phyloP scores from a whole-genome alignment of 1,140 invertebrate species.

The Drosophila fuyamai region DNA sequence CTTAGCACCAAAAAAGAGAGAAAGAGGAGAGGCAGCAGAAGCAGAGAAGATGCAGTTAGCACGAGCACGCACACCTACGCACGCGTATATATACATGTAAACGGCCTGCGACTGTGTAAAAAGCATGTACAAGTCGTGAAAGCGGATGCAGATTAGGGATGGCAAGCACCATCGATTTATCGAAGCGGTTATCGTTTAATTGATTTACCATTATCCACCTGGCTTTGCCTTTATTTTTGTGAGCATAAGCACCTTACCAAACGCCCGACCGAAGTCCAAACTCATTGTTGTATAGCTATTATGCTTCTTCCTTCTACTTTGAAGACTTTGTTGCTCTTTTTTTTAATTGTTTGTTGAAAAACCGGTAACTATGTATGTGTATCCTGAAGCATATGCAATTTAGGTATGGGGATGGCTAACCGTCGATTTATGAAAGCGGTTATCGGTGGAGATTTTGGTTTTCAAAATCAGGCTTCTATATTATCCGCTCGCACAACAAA shows the following conservation, averaged over 20 bases:
- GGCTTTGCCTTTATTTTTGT: neutral
- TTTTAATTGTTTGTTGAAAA: neutral
- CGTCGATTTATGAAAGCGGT: neutral
- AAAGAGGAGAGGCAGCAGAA: conserved; percentile 6
- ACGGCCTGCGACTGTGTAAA: conserved; percentile 31
- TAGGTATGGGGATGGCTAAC: neutral
- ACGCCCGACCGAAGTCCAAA: neutral
- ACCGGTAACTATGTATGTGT: neutral
- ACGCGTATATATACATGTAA: conserved; percentile 42
- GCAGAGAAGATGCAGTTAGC: conserved; percentile 32
- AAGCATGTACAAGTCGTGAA: conserved; percentile 27
- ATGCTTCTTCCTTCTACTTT: neutral
- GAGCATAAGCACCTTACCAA: neutral
- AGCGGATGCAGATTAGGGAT: conserved; percentile 38
- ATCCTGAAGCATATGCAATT: neutral
- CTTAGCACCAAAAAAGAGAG: conserved; percentile 13
- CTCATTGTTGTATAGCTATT: neutral
- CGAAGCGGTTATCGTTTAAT: conserved; percentile 13
- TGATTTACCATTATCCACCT: neutral
- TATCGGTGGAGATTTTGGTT: no score
- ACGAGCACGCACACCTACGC: conserved; percentile 35
- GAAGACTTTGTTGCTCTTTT: no score
- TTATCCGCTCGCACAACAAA: neutral
- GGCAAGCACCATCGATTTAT: conserved; percentile 37
- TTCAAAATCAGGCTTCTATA: no score